Evolutionary conservation across 2,113 vertebrate species (phyloP).

Genomic region (Cranoglanis bouderius): DNA sequence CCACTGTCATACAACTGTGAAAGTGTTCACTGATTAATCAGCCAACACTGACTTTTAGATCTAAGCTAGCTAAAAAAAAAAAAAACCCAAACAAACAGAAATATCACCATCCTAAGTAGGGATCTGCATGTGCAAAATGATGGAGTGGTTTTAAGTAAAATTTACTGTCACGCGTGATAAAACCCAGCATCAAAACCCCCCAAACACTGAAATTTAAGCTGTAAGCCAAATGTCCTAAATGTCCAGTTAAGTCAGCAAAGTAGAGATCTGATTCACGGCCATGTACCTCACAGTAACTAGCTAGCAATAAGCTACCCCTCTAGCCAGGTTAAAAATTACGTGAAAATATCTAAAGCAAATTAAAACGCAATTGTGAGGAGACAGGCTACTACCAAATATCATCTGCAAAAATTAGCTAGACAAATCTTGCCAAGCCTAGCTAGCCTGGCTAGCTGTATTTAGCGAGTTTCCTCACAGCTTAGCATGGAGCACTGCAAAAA

Average conservation of each 20-base stretch:
- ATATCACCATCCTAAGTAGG: no score
- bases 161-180: background rate
- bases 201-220: no score
- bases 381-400: background rate
- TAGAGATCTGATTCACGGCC: background rate
- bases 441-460: background rate
- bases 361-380: background rate
- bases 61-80: no score
- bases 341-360: background rate
- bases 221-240: background rate
- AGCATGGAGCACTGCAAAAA: background rate
- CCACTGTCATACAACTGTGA: no score
- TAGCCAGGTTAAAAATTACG: no score
- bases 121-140: no score
- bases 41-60: no score
- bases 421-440: background rate
- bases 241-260: background rate
- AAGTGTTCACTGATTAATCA: no score
- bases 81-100: no score
- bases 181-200: background rate
- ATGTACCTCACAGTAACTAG: background rate
- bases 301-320: background rate
- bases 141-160: no score
- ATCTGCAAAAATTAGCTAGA: no score
- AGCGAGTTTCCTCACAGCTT: background rate